Conservation (phyloP, 2,888 invertebrate species). For the Coelogynopora nodosa region DNA sequence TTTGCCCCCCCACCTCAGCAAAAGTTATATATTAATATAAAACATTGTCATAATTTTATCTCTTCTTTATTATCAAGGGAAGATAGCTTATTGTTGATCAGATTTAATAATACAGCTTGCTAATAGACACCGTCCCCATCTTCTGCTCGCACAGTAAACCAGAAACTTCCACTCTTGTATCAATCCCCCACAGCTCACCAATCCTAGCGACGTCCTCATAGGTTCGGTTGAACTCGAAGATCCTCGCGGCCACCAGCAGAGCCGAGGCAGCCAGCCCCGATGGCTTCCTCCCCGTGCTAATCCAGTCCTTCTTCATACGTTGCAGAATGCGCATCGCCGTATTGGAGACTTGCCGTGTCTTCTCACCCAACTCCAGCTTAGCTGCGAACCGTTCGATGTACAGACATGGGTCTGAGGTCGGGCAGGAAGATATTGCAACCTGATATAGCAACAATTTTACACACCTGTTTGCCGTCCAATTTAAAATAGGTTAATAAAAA, state of each 20-base stretch:
- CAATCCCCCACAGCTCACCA: slow-evolving; percentile 59
- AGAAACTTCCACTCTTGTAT: background rate
- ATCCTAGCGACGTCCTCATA: slow-evolving; percentile 83
- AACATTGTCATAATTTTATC: too few relatives aligned
- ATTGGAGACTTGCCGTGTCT: slow-evolving; percentile 88
- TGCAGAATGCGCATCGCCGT: slow-evolving; percentile 88
- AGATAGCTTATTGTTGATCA: too few relatives aligned
- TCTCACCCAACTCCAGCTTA: slow-evolving; percentile 82
- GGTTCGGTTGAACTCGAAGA: slow-evolving; percentile 83
- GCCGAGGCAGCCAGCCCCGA: slow-evolving; percentile 98
- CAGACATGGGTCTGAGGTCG: slow-evolving; percentile 78
- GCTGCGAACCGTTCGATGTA: slow-evolving; percentile 91
- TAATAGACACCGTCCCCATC: too few relatives aligned
- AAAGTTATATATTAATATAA: too few relatives aligned
- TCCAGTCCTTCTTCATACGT: slow-evolving; percentile 95
- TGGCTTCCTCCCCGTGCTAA: slow-evolving; percentile 89
- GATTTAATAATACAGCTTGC: too few relatives aligned
- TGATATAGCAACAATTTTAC: too few relatives aligned
- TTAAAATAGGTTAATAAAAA: too few relatives aligned
- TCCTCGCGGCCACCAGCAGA: slow-evolving; percentile 82
- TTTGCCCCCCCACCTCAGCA: too few relatives aligned
- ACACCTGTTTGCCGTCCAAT: too few relatives aligned
- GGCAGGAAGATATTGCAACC: too few relatives aligned
- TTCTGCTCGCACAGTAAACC: too few relatives aligned
- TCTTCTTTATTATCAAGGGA: too few relatives aligned